A percentile compares a stretch with the other conserved stretches of the same genome.
Evolutionary conservation across 2,113 vertebrate genomes (phyloP).

Genomic region (Eidolon helvum): DNA sequence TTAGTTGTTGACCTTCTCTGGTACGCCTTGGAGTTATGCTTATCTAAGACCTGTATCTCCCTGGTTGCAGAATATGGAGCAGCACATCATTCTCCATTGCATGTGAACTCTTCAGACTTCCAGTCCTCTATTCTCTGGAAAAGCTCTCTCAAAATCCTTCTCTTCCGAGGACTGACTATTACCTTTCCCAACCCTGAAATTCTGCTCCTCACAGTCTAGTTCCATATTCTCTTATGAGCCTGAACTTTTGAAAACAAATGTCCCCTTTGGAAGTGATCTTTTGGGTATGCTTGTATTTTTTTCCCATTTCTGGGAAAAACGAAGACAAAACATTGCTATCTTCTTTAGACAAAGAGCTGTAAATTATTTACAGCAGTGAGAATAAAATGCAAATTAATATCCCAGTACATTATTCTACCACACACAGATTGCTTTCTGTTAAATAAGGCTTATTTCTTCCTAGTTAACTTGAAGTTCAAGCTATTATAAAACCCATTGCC

Average conservation of each 20-base stretch:
- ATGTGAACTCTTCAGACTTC: neutral
- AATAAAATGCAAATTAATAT: constrained; percentile 18
- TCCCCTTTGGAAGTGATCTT: neutral
- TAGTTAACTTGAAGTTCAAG: neutral
- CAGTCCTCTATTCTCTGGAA: neutral
- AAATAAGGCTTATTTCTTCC: neutral
- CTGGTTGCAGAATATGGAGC: neutral
- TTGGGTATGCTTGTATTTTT: neutral
- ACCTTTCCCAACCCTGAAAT: neutral
- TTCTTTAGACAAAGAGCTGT: neutral
- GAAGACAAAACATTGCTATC: neutral
- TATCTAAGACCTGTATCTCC: neutral
- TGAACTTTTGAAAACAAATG: neutral
- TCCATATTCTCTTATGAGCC: neutral
- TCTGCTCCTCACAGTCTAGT: neutral
- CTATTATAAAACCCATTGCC: neutral
- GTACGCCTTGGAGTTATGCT: neutral
- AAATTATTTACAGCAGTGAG: neutral
- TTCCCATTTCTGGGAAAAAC: neutral
- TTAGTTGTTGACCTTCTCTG: neutral
- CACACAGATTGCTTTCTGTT: neutral
- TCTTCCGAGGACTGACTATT: neutral
- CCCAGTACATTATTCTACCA: neutral
- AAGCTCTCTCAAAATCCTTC: neutral
- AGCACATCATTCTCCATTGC: neutral